phyloP scores from a whole-genome alignment of 2,888 invertebrate genomes.

The Phalangium opilio region DNA sequence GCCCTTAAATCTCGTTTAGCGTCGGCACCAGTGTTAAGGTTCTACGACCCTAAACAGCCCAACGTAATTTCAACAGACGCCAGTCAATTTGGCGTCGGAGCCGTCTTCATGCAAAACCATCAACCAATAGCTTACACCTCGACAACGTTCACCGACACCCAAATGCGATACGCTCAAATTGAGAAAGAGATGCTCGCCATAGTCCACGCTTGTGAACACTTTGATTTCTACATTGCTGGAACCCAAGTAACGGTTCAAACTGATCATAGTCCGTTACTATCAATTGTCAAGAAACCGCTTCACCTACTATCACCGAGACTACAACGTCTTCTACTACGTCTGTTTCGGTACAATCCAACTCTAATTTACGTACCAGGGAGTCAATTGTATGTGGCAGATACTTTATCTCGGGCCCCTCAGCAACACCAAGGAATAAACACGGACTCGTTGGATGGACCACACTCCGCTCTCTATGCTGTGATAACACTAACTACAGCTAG shows the following conservation, averaged over 20 bases:
- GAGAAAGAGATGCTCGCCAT: slow-evolving; percentile 9
- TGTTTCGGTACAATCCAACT: slow-evolving; percentile 4
- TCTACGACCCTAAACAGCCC: slow-evolving; percentile 4
- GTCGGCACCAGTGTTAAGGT: slow-evolving; percentile 5
- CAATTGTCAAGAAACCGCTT: slow-evolving; percentile 26
- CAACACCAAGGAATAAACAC: too few relatives aligned
- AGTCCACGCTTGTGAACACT: slow-evolving; percentile 25
- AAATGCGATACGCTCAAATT: slow-evolving; percentile 9
- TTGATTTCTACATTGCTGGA: slow-evolving; percentile 24
- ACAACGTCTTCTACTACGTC: slow-evolving; percentile 26
- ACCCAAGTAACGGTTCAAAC: slow-evolving; percentile 25
- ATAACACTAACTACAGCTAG: neutral
- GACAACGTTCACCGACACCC: slow-evolving; percentile 5
- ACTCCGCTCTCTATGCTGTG: too few relatives aligned
- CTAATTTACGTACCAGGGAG: slow-evolving; percentile 13
- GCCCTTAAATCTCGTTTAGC: neutral
- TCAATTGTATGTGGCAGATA: slow-evolving; percentile 18
- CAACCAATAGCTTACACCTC: slow-evolving; percentile 2
- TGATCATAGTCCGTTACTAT: slow-evolving; percentile 29
- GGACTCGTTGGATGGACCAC: too few relatives aligned
- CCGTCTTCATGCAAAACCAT: slow-evolving; percentile 6
- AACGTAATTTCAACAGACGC: slow-evolving; percentile 4
- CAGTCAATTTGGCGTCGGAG: slow-evolving; percentile 3
- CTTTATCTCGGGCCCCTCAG: slow-evolving; percentile 14
- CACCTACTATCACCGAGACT: slow-evolving; percentile 27